phyloP scores from a whole-genome alignment of 1,140 invertebrate species.

The Papilio glaucus region DNA sequence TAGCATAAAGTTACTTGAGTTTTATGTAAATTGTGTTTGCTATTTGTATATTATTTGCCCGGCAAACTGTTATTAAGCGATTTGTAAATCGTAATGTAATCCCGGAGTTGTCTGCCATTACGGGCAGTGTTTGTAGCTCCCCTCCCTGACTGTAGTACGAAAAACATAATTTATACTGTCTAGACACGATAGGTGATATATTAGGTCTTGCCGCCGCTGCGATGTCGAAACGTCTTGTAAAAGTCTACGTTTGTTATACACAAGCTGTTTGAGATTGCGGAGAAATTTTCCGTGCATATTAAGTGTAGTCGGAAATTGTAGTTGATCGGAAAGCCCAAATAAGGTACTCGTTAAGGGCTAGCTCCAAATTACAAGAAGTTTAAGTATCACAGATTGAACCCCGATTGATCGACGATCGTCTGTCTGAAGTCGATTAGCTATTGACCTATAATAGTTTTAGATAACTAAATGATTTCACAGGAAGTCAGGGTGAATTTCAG shows the following conservation, averaged over 20 bases:
- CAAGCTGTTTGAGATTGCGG: conserved; percentile 22
- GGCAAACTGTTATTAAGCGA: conserved; percentile 27
- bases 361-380: no score
- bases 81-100: conserved; percentile 34
- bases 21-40: conserved; percentile 14
- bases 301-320: not conserved
- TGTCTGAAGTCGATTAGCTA: no score
- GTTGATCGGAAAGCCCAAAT: not conserved
- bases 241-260: conserved; percentile 28
- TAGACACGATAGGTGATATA: conserved; percentile 50
- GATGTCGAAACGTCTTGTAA: conserved; percentile 35
- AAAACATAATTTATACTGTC: conserved; percentile 49
- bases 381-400: no score
- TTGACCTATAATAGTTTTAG: no score
- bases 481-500: no score
- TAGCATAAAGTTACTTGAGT: conserved; percentile 9
- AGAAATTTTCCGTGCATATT: conserved; percentile 18
- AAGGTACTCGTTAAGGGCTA: no score
- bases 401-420: no score
- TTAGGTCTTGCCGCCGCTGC: conserved; percentile 40
- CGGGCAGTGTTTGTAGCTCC: conserved; percentile 41
- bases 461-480: no score
- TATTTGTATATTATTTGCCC: not conserved
- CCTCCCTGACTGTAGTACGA: conserved; percentile 41
- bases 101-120: conserved; percentile 34